These are phyloP conservation scores for Fukomys damarensis DNA, from an alignment of 2,113 vertebrate genomes.

Conservation along the genomic window DNA sequence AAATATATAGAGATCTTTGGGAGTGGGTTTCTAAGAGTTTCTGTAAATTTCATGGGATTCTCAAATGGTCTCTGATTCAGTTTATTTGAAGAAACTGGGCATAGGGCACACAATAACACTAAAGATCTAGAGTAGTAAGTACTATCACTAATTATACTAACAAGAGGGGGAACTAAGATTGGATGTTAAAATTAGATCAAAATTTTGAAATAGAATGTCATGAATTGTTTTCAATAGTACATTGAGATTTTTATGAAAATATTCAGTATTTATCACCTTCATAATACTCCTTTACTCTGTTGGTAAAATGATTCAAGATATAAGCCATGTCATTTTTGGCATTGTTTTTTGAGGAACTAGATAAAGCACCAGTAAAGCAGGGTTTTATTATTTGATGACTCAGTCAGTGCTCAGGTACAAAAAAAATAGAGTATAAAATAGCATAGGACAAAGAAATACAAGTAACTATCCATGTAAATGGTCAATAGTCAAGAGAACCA, in stretches of 20 bases:
- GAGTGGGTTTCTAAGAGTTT: background rate
- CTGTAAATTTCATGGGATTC: background rate
- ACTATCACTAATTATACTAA: constrained; percentile 16
- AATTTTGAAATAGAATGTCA: background rate
- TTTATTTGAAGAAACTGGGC: background rate
- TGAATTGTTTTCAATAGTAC: background rate
- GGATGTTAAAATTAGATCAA: too few relatives aligned
- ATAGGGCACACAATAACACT: background rate
- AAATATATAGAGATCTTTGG: background rate
- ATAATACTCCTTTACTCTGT: background rate
- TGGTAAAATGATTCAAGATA: background rate
- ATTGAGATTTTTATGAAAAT: background rate
- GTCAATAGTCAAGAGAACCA: background rate
- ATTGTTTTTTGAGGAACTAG: background rate
- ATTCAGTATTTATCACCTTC: background rate
- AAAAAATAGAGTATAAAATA: constrained; percentile 20
- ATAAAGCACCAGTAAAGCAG: background rate
- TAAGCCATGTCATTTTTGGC: background rate
- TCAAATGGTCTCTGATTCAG: background rate
- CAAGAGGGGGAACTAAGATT: background rate
- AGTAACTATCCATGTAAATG: background rate
- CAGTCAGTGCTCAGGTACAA: background rate
- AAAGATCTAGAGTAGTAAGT: background rate
- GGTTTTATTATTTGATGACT: background rate
- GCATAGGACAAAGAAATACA: background rate